Conservation (phyloP, 2,797 vertebrate genomes). For the Rhadinocentrus ornatus region DNA sequence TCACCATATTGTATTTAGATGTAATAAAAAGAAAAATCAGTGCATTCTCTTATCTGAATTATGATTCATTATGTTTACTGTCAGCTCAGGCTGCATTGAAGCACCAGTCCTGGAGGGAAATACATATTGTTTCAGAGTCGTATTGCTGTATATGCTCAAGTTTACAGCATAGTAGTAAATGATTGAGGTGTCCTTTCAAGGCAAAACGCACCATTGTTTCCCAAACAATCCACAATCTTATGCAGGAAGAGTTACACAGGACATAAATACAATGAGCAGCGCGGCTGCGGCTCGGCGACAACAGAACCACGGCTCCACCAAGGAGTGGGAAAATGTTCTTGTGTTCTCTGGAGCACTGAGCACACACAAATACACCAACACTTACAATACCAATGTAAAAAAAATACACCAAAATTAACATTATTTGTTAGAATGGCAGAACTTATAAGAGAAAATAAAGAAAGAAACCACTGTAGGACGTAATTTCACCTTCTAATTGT, state of each 20-base stretch:
- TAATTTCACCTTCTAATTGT: neutral
- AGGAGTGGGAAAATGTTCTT: conserved; percentile 73
- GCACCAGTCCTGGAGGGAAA: conserved; percentile 33
- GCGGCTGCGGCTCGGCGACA: conserved; percentile 60
- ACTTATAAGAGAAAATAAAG: neutral
- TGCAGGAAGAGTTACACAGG: conserved; percentile 78
- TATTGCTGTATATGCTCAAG: conserved; percentile 22
- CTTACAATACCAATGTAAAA: conserved; percentile 26
- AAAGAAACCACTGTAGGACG: neutral
- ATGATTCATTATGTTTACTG: conserved; percentile 49
- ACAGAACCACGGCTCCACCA: conserved; percentile 63
- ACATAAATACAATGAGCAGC: conserved; percentile 78
- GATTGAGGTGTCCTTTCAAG: conserved; percentile 77
- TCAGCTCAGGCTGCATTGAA: conserved; percentile 39
- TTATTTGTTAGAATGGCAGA: neutral
- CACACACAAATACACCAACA: conserved; percentile 22
- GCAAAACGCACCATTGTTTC: conserved; percentile 73
- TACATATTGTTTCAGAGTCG: conserved; percentile 56
- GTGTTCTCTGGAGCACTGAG: conserved; percentile 32
- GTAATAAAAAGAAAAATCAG: conserved; percentile 3
- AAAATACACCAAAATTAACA: neutral
- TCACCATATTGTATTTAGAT: conserved; percentile 24
- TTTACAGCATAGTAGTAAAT: conserved; percentile 58
- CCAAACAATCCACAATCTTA: conserved; percentile 77
- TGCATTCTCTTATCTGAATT: conserved; percentile 38